phyloP scores from a whole-genome alignment of 2,888 invertebrate species.

The Phalangium opilio region DNA sequence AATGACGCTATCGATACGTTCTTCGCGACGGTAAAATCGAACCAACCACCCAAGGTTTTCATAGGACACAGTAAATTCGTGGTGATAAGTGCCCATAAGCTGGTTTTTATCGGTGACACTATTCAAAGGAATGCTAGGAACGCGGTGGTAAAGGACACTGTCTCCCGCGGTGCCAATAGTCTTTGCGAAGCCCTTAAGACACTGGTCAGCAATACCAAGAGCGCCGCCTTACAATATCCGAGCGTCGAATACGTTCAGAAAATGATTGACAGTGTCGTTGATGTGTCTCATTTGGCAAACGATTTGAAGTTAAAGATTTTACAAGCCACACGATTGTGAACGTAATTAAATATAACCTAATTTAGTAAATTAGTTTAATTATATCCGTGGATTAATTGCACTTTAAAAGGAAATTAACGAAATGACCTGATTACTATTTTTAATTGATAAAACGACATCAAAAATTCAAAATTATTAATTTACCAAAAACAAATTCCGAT shows the following conservation, averaged over 20 bases:
- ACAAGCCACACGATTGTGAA: conserved; percentile 4
- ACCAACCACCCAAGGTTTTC: conserved; percentile 81
- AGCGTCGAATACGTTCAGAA: conserved; percentile 76
- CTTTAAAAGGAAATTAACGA: too few species aligned
- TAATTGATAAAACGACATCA: too few species aligned
- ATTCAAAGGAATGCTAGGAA: conserved; percentile 53
- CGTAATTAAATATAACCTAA: too few species aligned
- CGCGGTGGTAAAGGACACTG: conserved; percentile 30
- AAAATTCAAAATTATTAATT: too few species aligned
- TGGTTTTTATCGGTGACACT: conserved; percentile 87
- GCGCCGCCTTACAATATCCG: conserved; percentile 80
- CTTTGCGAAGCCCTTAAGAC: conserved; percentile 63
- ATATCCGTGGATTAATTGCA: too few species aligned
- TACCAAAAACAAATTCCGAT: too few species aligned
- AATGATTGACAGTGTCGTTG: conserved; percentile 81
- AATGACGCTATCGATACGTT: conserved; percentile 84
- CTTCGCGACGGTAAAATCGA: conserved; percentile 74
- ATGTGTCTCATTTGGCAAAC: conserved; percentile 44
- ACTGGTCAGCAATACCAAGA: conserved; percentile 74
- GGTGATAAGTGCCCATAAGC: conserved; percentile 77
- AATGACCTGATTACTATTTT: too few species aligned
- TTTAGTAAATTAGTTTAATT: too few species aligned
- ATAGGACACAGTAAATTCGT: conserved; percentile 88
- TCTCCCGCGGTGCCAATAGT: conserved; percentile 58
- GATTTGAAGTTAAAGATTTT: conserved; percentile 13